Base-by-base conservation (phyloP, 2,113 vertebrate species). In the Scortum barcoo region DNA sequence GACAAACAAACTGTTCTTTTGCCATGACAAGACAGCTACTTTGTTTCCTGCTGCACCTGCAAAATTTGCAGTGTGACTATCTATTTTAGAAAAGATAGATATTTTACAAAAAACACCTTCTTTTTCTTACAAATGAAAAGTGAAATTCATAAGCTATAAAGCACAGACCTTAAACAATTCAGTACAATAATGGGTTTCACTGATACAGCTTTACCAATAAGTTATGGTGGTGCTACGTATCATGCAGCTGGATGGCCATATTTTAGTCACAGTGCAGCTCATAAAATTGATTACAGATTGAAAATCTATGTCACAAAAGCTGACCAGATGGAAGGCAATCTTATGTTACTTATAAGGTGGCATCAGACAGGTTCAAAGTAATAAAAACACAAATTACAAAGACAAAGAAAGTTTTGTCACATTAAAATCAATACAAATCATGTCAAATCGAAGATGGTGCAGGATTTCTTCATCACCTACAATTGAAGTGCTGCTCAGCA, bases 211-310 rank as follows among this genome's bases (percentile, higher is more conserved):
- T 28, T 12, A 42, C 38, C 53, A 42, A n/a, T 56, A 17, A 14
- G 16, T 28, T 8, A 67, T 48, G 42, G 7, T 28, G 42, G 9
- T 62, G 13, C 48, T 22, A 22, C 48, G 19, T 19, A 50, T 6
- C 48, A 36, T 70, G 68, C 36, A n/a, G 67, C 53, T 69, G 30
- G 67, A 36, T 69, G 66, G 28, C 46, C 28, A 36, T 51, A 68
- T 68, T 68, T 63, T 7, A 50, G 17, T 68, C 44, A 33, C 17
- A 1, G 1, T 1, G 9, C 3, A 1, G 19, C 44, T 50, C 26
- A 68, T 20, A 50, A 50, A 3, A 68, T 50, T 69, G 36, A 17
- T 3, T 48, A 30, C 16, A 19, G 24, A 8, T 12, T 48, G 26
- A 50, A 22, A 68, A 26, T 57, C 22, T 56, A 22, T 36, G 33